Evolutionary conservation across 2,888 invertebrate genomes (phyloP), one percentile per base, ranked within the genome.

Genomic region (Hydropsyche betteni): DNA sequence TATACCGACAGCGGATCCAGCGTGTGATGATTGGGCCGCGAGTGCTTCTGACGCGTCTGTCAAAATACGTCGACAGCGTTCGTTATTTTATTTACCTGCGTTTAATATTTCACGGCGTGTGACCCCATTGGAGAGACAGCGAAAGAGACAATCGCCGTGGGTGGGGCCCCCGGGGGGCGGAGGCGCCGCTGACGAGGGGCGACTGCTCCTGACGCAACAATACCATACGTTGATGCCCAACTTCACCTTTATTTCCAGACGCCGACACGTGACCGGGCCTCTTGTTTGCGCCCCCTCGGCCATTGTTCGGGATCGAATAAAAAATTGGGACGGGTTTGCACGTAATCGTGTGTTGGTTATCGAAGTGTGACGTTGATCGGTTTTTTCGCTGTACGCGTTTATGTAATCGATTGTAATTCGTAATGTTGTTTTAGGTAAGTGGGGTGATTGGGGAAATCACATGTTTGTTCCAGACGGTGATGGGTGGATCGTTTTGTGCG

Each of bases 61-160:
- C 77, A 73, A 61, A 73, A 75, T 68, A 75, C 61, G 64, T 16
- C 61, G 70, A 74, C 74, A 72, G 44, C 44, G 44, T 44, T 10
- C 6, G 44, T 44, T 44, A 44, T 44, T 44, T 44, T 50, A 53
- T 51, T 75, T 70, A 69, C 55, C 74, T 74, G 75, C 70, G 61
- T 51, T 24, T 69, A 74, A 75, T 74, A 74, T 74, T 76, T 74
- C 74, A 75, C 75, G 73, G 51, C 51, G 61, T 72, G 61, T 71
- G 72, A 72, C 68, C 71, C 68, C 68, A 75, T 71, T 75, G 44
- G 61, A 55, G 44, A 44, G 44, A 44, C 44, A 44, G 44, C 44
- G 7, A 44, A 44, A 44, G 44, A 44, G 44, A 58, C 44, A 55
- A 72, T 44, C 38, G 44, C 14, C 14, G 68, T 68, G 68, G 68